A percentile compares a stretch with the other conserved stretches of the same genome.
Evolutionary conservation across 2,113 vertebrate genomes (phyloP).

Genomic region (Pedionomus torquatus): DNA sequence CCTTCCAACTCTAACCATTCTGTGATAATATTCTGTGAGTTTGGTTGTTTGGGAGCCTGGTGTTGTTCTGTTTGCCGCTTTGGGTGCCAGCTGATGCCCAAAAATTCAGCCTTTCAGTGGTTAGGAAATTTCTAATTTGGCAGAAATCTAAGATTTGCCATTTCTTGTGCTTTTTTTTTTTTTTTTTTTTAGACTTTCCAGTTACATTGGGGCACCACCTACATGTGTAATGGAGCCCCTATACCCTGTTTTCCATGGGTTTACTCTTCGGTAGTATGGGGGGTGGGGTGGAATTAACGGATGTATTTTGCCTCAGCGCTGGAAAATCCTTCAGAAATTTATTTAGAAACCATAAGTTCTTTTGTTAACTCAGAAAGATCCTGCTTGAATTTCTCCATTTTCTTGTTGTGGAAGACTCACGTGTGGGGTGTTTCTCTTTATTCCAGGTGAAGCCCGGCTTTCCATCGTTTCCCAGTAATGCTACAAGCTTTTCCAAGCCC

Average conservation of each 20-base stretch:
- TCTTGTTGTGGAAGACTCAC: slow-evolving; percentile 40
- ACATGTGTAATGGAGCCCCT: background rate
- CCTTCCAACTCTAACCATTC: no score
- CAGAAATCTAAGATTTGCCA: background rate
- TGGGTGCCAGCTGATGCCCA: background rate
- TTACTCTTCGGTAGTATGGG: no score
- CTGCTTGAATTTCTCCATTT: background rate
- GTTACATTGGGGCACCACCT: accelerated
- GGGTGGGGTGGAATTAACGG: no score
- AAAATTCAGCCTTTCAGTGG: background rate
- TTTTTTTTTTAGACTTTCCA: background rate
- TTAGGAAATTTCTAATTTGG: background rate
- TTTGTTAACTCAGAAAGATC: background rate
- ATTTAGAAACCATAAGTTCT: background rate
- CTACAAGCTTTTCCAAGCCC: slow-evolving; percentile 74
- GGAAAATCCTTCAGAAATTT: background rate
- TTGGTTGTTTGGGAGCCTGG: background rate
- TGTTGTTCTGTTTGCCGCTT: background rate
- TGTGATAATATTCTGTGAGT: background rate
- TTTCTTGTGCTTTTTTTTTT: background rate
- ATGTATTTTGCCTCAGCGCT: no score
- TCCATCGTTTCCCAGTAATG: slow-evolving; percentile 72
- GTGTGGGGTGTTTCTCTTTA: slow-evolving; percentile 38
- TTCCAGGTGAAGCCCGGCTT: slow-evolving; percentile 75
- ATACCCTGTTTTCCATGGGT: background rate